Conservation (phyloP, 2,113 vertebrate genomes). For the Menura novaehollandiae region DNA sequence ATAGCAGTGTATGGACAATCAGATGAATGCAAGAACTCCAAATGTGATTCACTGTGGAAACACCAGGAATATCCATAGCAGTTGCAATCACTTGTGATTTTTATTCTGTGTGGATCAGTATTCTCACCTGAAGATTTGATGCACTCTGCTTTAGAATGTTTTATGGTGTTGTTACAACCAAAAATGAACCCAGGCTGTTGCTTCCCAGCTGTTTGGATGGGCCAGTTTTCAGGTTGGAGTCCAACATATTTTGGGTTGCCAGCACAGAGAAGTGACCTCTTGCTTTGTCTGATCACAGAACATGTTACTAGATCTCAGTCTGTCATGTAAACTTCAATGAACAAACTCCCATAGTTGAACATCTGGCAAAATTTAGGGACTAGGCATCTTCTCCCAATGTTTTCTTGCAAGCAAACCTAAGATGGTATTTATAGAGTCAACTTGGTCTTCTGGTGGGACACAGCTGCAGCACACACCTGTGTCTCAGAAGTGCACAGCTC, state of each 20-base stretch:
- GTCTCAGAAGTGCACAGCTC: background rate
- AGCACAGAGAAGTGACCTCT: background rate
- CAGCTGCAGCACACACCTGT: background rate
- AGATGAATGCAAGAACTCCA: background rate
- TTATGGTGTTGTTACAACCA: background rate
- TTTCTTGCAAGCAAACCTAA: background rate
- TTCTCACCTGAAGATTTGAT: background rate
- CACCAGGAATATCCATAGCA: background rate
- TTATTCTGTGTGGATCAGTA: background rate
- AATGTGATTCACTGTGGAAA: background rate
- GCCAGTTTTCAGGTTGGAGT: background rate
- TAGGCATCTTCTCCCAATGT: background rate
- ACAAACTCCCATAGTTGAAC: background rate
- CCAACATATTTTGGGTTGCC: background rate
- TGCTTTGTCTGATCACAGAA: background rate
- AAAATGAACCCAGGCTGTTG: background rate
- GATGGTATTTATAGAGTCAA: background rate
- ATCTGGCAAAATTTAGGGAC: background rate
- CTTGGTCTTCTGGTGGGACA: fast-evolving
- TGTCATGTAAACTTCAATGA: background rate
- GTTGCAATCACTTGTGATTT: background rate
- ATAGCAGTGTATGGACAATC: background rate
- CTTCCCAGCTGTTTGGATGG: background rate
- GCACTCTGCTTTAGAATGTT: background rate
- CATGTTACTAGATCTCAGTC: background rate